Base-by-base conservation (phyloP, 2,888 invertebrate species). In the Dascillus cervinus region DNA sequence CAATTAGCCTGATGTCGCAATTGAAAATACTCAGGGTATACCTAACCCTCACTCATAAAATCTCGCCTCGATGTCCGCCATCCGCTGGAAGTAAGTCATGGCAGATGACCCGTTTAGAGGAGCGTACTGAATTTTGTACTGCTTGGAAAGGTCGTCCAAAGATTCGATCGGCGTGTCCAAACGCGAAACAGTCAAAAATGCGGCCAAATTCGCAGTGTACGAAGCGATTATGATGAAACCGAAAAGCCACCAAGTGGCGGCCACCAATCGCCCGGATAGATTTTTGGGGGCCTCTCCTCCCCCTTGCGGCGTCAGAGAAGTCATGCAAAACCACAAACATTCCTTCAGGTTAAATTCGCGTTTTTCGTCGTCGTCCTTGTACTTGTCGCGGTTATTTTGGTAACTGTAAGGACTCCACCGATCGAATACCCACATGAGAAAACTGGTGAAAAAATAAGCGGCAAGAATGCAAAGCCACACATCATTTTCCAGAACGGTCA, bases 281-380 rank as follows among this genome's bases (percentile, higher is more conserved):
- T 96, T 96, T 62, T 94, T 92, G 0, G 95, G 95, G 0, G 94
- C 94, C 63, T 95, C 94, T 1, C 94, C 94, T 0, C 94, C 94
- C 0, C 94, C 92, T 64, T 86, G 78, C 0, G 97, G 97, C 0
- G 96, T 97, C 10, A 97, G 66, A 17, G 95, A 96, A 21, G 96
- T 96, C 92, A 97, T 94, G 56, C 96, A 96, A 62, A 97, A 97
- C 96, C 96, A 97, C 0, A 97, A 72, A 55, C 95, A 95, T 64
- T 97, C 97, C 60, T 94, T 95, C 17, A 97, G 65, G 23, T 85
- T 90, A 56, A 97, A 97, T 57, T 92, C 89, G 3, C 96, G 71
- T 56, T 94, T 94, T 55, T 94, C 94, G 46, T 90, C 89, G 47
- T 92, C 91, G 34, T 91, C 84, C 56, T 83, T 85, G 58, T 92